Base-by-base conservation (phyloP, 2,888 invertebrate genomes). In the Silvanus unidentatus region DNA sequence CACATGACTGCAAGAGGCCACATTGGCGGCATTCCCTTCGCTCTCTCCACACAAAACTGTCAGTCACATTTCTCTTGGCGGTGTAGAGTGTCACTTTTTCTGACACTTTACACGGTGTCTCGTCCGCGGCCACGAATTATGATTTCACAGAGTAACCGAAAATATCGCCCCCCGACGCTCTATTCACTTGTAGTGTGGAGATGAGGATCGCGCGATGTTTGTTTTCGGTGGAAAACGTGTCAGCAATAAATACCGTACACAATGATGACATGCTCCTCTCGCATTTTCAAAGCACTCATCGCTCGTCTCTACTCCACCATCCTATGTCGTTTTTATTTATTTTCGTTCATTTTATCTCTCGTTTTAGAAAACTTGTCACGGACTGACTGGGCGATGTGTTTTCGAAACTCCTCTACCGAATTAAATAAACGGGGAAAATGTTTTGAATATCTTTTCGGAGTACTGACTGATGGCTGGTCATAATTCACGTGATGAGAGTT, bases 101-200 rank as follows among this genome's bases (percentile, higher is more conserved):
- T 40, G 40, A 40, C 40, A 40, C 10, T 14, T 30, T 28, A 40
- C 40, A 40, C 4, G 12, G 40, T 40, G 40, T 40, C 40, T 40
- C 27, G 16, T 40, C 32, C 29, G 30, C 16, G 9, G 8, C 40
- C 40, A 29, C 12, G 16, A 40, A 40, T 40, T 40, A 40, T 40
- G 29, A 40, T 22, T 40, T 40, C 40, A 11, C 13, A 9, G 9
- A 22, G 13, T 3, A 13, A 30, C 13, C 10, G 13, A 32, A 32
- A 32, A 12, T 32, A 32, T 12, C n/a, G n/a, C n/a, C n/a, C n/a
- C n/a, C 3, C 34, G 10, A 32, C 11, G 10, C 13, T 32, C n/a
- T n/a, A n/a, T 13, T 13, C 5, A 6, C 5, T 32, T 9, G 13
- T 32, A 3, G 34, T 32, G 4, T 32, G 34, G 34, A 32, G 11